These are phyloP conservation scores for Chionoecetes opilio DNA, from an alignment of 1,140 invertebrate genomes.

Conservation along the genomic window DNA sequence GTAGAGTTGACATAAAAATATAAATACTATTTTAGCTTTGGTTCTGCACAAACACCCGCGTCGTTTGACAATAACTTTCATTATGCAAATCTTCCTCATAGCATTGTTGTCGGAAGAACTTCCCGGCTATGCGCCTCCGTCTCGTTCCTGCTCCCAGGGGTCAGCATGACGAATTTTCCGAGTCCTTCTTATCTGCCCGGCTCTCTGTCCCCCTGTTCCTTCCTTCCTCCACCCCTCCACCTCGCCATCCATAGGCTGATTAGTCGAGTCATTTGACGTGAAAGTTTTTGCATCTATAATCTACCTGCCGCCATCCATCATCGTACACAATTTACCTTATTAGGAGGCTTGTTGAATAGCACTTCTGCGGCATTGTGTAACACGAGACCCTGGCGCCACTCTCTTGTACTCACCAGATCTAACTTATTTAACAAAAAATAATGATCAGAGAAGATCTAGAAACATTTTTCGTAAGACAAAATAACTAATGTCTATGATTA, in stretches of 20 bases:
- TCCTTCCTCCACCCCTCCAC: background rate
- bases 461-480: too few species aligned
- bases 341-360: background rate
- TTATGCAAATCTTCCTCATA: constrained; percentile 16
- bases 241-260: background rate
- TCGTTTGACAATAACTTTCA: constrained; percentile 2
- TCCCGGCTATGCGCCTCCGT: background rate
- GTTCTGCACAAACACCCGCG: background rate
- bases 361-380: background rate
- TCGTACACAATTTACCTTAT: background rate
- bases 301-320: background rate
- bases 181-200: background rate
- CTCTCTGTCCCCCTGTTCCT: background rate
- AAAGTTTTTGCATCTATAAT: constrained; percentile 22
- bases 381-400: background rate
- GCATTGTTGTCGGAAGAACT: background rate
- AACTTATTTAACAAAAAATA: too few species aligned
- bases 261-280: constrained; percentile 6
- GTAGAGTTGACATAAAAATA: background rate
- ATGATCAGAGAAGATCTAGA: too few species aligned
- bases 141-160: background rate
- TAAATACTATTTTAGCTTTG: background rate
- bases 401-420: too few species aligned
- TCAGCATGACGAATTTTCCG: background rate
- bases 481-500: too few species aligned